These are phyloP conservation scores for Tauraco erythrolophus DNA, from an alignment of 2,113 vertebrate species.

Conservation along the genomic window DNA sequence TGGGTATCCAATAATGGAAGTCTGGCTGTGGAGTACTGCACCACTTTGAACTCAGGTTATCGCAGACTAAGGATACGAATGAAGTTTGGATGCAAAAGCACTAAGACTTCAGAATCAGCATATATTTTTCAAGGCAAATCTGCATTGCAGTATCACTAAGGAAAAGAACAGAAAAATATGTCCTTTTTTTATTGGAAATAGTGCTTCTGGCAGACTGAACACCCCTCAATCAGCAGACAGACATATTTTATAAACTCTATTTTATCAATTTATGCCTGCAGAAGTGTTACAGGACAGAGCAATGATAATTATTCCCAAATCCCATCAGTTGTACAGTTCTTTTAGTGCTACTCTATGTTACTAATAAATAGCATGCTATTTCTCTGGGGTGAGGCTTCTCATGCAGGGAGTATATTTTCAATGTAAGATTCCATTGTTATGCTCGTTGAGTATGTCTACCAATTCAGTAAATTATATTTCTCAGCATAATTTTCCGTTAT, in stretches of 20 bases:
- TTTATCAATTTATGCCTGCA: constrained; percentile 6
- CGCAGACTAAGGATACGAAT: background rate
- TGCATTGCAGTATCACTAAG: constrained; percentile 24
- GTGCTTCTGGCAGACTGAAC: background rate
- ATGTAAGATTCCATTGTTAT: background rate
- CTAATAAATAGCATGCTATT: background rate
- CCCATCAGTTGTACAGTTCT: background rate
- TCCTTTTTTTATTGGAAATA: background rate
- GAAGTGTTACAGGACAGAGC: background rate
- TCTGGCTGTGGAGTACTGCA: background rate
- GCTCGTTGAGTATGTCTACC: background rate
- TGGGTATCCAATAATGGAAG: background rate
- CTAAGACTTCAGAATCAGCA: background rate
- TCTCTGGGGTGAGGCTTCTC: background rate
- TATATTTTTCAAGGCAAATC: constrained; percentile 34
- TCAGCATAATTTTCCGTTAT: background rate
- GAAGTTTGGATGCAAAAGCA: background rate
- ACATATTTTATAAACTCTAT: background rate
- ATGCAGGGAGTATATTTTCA: background rate
- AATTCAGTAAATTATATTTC: background rate
- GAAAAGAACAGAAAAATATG: constrained; percentile 1
- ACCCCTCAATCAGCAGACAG: background rate
- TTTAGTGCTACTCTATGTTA: background rate
- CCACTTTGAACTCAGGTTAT: background rate
- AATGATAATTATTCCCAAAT: constrained; percentile 26